Base-by-base conservation (phyloP, 2,888 invertebrate species). In the Amaurobius ferox region DNA sequence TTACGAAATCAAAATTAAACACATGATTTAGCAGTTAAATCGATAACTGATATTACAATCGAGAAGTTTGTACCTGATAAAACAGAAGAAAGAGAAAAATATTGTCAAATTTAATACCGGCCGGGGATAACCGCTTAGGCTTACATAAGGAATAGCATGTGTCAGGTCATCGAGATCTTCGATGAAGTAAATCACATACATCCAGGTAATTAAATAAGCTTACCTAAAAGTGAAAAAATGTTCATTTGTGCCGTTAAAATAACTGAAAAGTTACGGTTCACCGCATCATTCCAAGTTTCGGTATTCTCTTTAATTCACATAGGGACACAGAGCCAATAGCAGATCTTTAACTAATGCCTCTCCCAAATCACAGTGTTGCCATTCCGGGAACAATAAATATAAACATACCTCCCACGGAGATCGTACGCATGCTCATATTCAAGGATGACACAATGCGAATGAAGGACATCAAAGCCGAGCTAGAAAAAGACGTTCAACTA, bases 291-390 rank as follows among this genome's bases (percentile, higher is more conserved):
- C 3, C 16, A 29, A 28, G 16, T n/a, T 26, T 28, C 26, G 26
- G 9, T 26, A 23, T 16, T 64, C 30, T 64, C 64, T 0, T n/a
- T n/a, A 64, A 1, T 64, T 7, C 0, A 11, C 66, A 66, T 32
- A 66, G 26, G 32, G 19, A 7, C 66, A 66, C 35, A 66, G 35
- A 35, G 23, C 66, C 66, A 68, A 39, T 68, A 39, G 40, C 39
- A 68, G 40, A 68, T 35, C 68, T 68, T 68, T 68, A 40, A 68
- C 68, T 68, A 68, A 68, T 68, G 68, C 68, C 68, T 68, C 68
- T 68, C 68, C 68, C 68, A 68, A 40, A 16, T 28, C 1, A 26
- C 13, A 40, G 19, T 26, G n/a, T 40, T 68, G 68, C 68, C 68
- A 68, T 3, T 32, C 16, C 29, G 9, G 29, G 1, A 28, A 1